phyloP scores from a whole-genome alignment of 2,113 vertebrate genomes.

The Erythrocercus mccallii region DNA sequence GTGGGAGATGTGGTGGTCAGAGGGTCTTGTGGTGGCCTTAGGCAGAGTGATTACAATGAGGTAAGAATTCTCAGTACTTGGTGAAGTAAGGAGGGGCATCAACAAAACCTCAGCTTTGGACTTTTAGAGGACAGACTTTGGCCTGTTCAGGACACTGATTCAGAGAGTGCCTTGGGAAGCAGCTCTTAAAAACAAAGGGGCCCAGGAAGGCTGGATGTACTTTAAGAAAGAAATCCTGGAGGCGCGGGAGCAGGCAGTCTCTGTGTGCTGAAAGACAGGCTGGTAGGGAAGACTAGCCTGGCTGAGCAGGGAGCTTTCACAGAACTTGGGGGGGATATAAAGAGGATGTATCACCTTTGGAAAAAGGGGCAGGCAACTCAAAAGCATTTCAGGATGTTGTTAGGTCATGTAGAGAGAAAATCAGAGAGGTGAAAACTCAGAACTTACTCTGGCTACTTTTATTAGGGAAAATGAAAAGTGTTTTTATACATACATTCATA shows the following conservation, averaged over 20 bases:
- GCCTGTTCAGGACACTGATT: background rate
- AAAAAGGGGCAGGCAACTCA: background rate
- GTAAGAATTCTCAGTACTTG: background rate
- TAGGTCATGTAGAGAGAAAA: background rate
- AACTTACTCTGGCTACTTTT: background rate
- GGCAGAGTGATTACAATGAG: accelerated
- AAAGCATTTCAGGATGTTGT: background rate
- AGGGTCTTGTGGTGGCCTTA: background rate
- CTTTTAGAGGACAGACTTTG: background rate
- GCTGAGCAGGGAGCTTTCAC: background rate
- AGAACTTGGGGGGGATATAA: background rate
- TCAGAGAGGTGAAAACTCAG: background rate
- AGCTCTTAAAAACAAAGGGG: background rate
- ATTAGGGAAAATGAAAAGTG: background rate
- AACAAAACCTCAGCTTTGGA: background rate
- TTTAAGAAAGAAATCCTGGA: background rate
- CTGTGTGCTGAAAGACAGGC: background rate
- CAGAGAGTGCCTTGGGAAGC: background rate
- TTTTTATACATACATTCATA: background rate
- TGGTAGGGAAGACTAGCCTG: background rate
- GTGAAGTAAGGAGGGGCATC: background rate
- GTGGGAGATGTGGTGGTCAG: background rate
- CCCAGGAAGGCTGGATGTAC: background rate
- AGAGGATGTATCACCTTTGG: background rate
- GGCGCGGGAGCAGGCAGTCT: accelerated